phyloP scores from a whole-genome alignment of 2,113 vertebrate genomes.

The Misgurnus anguillicaudatus region DNA sequence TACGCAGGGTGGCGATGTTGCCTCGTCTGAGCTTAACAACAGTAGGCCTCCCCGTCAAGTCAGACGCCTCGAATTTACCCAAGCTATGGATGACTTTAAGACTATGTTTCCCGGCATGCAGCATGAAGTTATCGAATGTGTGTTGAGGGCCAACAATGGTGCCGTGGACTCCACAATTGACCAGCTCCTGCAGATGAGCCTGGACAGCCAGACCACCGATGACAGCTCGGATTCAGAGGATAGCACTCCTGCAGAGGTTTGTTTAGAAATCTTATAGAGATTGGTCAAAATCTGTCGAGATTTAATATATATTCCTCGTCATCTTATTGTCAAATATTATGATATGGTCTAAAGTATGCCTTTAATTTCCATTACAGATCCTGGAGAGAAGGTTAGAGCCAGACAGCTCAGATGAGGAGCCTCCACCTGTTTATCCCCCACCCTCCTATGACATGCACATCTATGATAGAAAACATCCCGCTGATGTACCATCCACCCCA shows the following conservation, averaged over 20 bases:
- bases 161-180: conserved; percentile 97
- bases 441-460: conserved; percentile 88
- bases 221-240: conserved; percentile 96
- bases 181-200: conserved; percentile 96
- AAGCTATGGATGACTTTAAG: conserved; percentile 98
- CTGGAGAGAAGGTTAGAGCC: conserved; percentile 93
- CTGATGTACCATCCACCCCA: conserved; percentile 74
- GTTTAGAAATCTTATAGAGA: conserved; percentile 63
- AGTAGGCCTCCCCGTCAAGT: conserved; percentile 89
- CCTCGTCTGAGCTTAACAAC: conserved; percentile 83
- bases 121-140: conserved; percentile 96
- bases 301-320: no score
- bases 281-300: no score
- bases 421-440: conserved; percentile 91
- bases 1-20: conserved; percentile 49
- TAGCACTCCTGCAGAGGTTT: conserved; percentile 93
- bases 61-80: conserved; percentile 93
- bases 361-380: conserved; percentile 71
- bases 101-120: conserved; percentile 97
- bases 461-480: conserved; percentile 80
- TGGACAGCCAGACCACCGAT: conserved; percentile 83
- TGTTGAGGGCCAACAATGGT: conserved; percentile 92
- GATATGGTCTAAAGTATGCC: not conserved
- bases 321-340: not conserved
- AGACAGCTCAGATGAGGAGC: conserved; percentile 94